Percentiles rank a stretch among this genome's conserved stretches.
Evolutionary conservation across 2,113 vertebrate species (phyloP).

Genomic region (Dipodomys ordii): DNA sequence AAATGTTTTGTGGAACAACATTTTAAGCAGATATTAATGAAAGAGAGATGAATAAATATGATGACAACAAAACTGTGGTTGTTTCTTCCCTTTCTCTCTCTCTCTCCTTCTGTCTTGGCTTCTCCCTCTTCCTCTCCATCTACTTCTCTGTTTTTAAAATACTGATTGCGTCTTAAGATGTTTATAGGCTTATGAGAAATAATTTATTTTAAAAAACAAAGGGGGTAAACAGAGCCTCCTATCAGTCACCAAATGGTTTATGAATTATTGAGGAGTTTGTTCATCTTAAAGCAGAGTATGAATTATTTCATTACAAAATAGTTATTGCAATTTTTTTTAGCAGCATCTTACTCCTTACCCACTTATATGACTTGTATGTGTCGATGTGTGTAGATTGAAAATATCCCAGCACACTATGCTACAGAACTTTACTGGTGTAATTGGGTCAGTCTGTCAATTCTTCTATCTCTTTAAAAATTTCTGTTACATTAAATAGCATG

Average conservation of each 20-base stretch:
- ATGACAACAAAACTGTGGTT: background rate
- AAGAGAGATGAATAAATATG: background rate
- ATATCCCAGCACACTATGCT: background rate
- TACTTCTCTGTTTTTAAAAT: background rate
- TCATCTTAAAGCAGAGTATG: conserved; percentile 6
- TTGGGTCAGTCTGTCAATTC: background rate
- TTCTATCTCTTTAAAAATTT: conserved; percentile 15
- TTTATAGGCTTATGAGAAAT: conserved; percentile 26
- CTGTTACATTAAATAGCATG: background rate
- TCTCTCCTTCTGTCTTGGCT: background rate
- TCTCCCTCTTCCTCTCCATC: no score
- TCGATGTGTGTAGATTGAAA: background rate
- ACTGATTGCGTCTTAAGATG: background rate
- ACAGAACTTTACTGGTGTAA: background rate
- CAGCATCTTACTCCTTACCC: background rate
- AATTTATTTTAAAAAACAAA: conserved; percentile 36
- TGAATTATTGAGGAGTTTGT: conserved; percentile 42
- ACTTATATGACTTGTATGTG: background rate
- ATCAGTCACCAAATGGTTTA: background rate
- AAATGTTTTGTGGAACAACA: conserved; percentile 31
- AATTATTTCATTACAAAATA: background rate
- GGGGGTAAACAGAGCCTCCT: background rate
- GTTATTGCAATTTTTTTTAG: background rate
- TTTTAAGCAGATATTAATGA: conserved; percentile 8
- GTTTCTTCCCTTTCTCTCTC: no score